phyloP scores from a whole-genome alignment of 2,888 invertebrate species.

The Dynastes grantii region DNA sequence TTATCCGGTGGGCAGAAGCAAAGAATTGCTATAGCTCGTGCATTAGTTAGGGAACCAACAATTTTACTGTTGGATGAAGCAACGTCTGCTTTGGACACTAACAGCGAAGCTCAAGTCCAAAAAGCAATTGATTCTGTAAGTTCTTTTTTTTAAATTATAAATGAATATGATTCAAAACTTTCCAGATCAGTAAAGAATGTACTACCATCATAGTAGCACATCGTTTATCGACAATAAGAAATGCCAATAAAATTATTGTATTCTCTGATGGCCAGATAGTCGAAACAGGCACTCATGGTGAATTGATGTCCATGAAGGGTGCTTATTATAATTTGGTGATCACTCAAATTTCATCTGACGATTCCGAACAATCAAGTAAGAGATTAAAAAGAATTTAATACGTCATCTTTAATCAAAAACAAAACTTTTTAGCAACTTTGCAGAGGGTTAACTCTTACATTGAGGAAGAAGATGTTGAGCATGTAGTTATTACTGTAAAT shows the following conservation, averaged over 20 bases:
- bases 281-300: conserved; percentile 81
- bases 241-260: conserved; percentile 83
- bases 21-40: conserved; percentile 91
- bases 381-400: not conserved
- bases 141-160: conserved; percentile 9
- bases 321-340: conserved; percentile 82
- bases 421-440: not conserved
- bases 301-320: conserved; percentile 77
- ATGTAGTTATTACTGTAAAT: not conserved
- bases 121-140: conserved; percentile 81
- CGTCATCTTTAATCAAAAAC: not conserved
- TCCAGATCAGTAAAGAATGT: conserved; percentile 80
- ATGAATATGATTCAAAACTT: conserved; percentile 21
- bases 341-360: conserved; percentile 71
- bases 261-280: conserved; percentile 79
- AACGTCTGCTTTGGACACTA: conserved; percentile 90
- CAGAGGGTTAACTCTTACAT: not conserved
- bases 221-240: conserved; percentile 81
- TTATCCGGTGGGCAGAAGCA: conserved; percentile 94
- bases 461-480: conserved; percentile 32
- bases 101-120: conserved; percentile 91
- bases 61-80: conserved; percentile 90
- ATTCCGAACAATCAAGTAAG: conserved; percentile 46
- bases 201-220: conserved; percentile 88
- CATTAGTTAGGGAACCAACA: conserved; percentile 85